Evolutionary conservation across 2,888 invertebrate species (phyloP).

Genomic region (Nomada goodeniana): DNA sequence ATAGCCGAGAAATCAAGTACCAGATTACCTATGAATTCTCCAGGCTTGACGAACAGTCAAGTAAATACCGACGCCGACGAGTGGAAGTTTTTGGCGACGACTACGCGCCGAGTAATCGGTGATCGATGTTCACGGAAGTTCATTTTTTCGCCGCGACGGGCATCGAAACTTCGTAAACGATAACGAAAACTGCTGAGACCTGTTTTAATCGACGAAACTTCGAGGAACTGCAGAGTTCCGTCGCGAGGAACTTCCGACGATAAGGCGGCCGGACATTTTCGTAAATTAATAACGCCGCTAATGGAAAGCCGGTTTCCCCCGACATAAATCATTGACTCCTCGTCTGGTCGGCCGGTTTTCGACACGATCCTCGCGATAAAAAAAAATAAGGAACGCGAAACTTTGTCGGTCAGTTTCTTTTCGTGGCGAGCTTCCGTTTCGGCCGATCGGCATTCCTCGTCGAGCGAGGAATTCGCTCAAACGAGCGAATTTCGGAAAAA

Average conservation of each 20-base stretch:
- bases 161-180: constrained; percentile 40
- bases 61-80: neutral
- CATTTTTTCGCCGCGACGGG: constrained; percentile 16
- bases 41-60: neutral
- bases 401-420: neutral
- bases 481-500: too few species aligned
- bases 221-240: constrained; percentile 47
- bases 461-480: too few species aligned
- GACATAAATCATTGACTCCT: constrained; percentile 63
- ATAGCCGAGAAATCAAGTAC: constrained; percentile 47
- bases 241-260: constrained; percentile 56
- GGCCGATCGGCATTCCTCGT: neutral
- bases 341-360: constrained; percentile 5
- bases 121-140: constrained; percentile 19
- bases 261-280: constrained; percentile 67
- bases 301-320: constrained; percentile 41
- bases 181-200: constrained; percentile 69
- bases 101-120: constrained; percentile 16
- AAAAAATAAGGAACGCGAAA: neutral
- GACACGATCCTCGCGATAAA: neutral
- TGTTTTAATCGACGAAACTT: constrained; percentile 66
- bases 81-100: neutral
- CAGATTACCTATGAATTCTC: constrained; percentile 5
- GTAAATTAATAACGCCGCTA: constrained; percentile 65
- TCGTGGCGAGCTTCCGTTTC: neutral